Base-by-base conservation (phyloP, 2,888 invertebrate species). In the Erynnis tages region DNA sequence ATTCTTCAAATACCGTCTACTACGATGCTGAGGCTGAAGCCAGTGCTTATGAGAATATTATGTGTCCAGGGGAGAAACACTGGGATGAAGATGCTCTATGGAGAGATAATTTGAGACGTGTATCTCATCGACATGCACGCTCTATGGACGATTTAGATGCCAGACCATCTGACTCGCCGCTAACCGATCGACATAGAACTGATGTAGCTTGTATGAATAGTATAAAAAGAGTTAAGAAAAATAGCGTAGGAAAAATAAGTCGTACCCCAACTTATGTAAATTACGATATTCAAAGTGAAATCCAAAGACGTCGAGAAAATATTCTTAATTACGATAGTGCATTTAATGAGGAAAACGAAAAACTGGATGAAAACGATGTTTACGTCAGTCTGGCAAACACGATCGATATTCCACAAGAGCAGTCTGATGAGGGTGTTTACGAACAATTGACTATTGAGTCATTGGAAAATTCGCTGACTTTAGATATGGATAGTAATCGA, bases 51-150 rank as follows among this genome's bases (percentile, higher is more conserved):
- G 89, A 89, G 73, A 89, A 89, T 65, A 63, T 89, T 11, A 71
- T 80, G 29, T 86, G 83, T 54, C 91, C 91, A 67, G 94, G 93
- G 41, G 94, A 94, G 66, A 93, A 94, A 73, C 91, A 94, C 29
- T 96, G 95, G 95, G 96, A 95, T 69, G 95, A 96, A 79, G 96
- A 96, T 79, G 85, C 92, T 4, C 82, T 95, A 21, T 96, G 96
- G 96, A 90, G 94, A 50, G 96, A 96, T 68, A 94, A 94, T 67
- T 83, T 96, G 43, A 90, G 96, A 55, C 91, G 94, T 56, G 95
- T 95, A 0, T 95, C 95, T 56, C 93, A 95, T 64, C 90, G 95
- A 27, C 96, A 96, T 69, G 95, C 96, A 0, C 91, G 95, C 47
- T 96, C 96, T 0, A 89, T 96, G 82, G 96, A 96, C 65, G 95